Base-by-base conservation (phyloP, 2,797 vertebrate species). In the Halcyon smyrnensis region DNA sequence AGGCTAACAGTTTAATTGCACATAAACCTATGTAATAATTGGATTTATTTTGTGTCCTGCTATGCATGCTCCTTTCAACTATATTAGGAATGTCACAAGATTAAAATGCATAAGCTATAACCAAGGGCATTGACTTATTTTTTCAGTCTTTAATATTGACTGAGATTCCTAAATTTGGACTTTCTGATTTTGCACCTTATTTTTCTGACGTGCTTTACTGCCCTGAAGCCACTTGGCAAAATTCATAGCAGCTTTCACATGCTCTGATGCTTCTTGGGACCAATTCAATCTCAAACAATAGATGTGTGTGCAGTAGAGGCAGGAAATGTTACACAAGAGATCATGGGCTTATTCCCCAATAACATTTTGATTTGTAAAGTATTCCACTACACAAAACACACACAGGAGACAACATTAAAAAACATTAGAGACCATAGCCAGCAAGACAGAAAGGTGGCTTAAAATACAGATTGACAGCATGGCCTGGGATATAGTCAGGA, bases 241-340 rank as follows among this genome's bases (percentile, higher is more conserved):
- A 98, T 98, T 98, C 98, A 97, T 95, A 96, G 97, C 28, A 19
- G 97, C 96, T 97, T 98, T 97, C 90, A 56, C 95, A 97, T 97
- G 97, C 97, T 98, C 97, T 95, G 91, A 28, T 97, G 97, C 97
- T 98, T 98, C 98, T 94, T 97, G 97, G 97, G 98, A 98, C 97
- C 98, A 97, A 97, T 98, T 98, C 98, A 97, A 90, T 97, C 97
- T 94, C 67, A 80, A 98, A 98, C 97, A 98, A 98, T 97, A 96
- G 98, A 86, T n/a, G 91, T 94, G 94, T 94, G 95, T 89, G 95
- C 96, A 95, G 91, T 21, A 95, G 88, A 97, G 95, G 81, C 88
- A 81, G 71, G 86, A 92, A 96, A 97, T 91, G 94, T 91, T 93
- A 93, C 95, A 84, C 94, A 57, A 95, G 95, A 97, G 96, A 97